Evolutionary conservation across 1,140 invertebrate genomes (phyloP), one percentile per base, ranked within the genome.

Genomic region (Halyomorpha halys): DNA sequence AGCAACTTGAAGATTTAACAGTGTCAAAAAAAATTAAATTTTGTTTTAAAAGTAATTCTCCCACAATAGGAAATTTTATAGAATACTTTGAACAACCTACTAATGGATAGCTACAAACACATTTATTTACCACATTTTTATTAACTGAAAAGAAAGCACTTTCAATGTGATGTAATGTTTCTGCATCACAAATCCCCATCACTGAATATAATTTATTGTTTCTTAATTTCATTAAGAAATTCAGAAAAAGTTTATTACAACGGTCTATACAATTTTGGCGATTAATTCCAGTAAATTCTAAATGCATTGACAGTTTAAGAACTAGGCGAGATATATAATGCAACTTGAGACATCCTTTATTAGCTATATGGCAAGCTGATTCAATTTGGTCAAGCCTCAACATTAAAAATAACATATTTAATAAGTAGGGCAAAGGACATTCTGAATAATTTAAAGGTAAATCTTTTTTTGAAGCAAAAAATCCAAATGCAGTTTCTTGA

Each of bases 351-450:
- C 67, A 63, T n/a, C 59, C 59, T 49, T 68, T 65, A 23, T 61
- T 61, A 30, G 64, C 68, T 63, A 72, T 67, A 39, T 63, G 53
- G 63, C 59, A 69, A 59, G 68, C 68, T 13, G 70, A 68, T 61
- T 71, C 70, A 15, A 73, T 67, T 63, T 72, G 71, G 13, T 70
- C 70, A 27, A 73, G 61, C 56, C 66, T 64, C 0, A 73, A 66
- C 67, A 72, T 68, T 16, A 72, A 61, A 64, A 70, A 72, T 30
- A 73, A 68, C 15, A 68, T 69, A 67, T 72, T 73, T 39, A 73
- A 67, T 13, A 70, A 54, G 13, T 68, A 61, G n/a, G 69, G 66
- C 16, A 70, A 44, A 18, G 71, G 70, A 63, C 67, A 69, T 53
- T 71, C 67, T 14, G 47, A 34, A 66, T 66, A 68, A 21, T 39